phyloP scores from a whole-genome alignment of 2,113 vertebrate species.

The Athene noctua region DNA sequence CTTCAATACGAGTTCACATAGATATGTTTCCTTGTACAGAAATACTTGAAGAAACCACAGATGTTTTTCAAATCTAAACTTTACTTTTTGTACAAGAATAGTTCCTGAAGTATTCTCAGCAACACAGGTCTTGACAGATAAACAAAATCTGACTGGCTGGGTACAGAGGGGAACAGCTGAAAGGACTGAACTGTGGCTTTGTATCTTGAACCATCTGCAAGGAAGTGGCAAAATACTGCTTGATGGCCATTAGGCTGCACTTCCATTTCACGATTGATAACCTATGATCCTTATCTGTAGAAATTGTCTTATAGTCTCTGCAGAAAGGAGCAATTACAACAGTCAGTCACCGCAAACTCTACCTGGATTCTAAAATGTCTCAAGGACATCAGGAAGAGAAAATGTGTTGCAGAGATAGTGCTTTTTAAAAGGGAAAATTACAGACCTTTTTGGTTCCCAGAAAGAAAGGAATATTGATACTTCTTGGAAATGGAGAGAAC shows the following conservation, averaged over 20 bases:
- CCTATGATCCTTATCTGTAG: not conserved
- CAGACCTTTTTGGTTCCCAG: not conserved
- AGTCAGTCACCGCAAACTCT: not conserved
- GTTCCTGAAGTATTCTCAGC: not conserved
- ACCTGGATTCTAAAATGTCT: not conserved
- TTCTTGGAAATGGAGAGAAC: not conserved
- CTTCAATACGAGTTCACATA: not conserved
- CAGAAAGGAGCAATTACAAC: constrained; percentile 12
- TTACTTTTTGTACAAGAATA: not conserved
- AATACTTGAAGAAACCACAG: not conserved
- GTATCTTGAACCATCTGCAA: not conserved
- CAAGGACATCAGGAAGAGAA: not conserved
- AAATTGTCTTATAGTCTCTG: not conserved
- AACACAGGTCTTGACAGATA: not conserved
- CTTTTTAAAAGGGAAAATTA: not conserved
- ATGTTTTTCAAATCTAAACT: not conserved
- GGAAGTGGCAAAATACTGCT: not conserved
- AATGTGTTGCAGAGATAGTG: not conserved
- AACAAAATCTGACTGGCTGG: not conserved
- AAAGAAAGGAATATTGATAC: not conserved
- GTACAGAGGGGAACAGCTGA: not conserved
- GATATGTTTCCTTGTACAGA: not conserved
- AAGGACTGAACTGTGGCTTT: not conserved
- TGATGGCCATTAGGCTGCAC: not conserved
- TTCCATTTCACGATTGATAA: not conserved